phyloP scores from a whole-genome alignment of 2,797 vertebrate genomes.

The Sebastes diploproa region DNA sequence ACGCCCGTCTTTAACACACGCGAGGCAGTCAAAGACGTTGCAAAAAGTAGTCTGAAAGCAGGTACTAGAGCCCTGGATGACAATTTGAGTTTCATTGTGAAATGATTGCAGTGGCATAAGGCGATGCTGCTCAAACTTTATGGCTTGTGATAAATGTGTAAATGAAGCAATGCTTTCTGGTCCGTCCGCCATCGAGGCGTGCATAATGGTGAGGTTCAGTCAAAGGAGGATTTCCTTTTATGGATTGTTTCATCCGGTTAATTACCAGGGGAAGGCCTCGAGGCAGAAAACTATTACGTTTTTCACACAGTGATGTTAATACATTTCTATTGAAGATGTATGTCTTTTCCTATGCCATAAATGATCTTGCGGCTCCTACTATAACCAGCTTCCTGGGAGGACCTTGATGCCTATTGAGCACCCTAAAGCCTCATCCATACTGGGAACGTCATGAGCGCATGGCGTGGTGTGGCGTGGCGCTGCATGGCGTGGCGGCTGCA shows the following conservation, averaged over 20 bases:
- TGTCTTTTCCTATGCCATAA: background rate
- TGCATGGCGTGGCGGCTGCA: too few relatives aligned
- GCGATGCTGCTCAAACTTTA: conserved; percentile 23
- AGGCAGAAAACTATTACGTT: conserved; percentile 42
- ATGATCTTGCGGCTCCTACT: background rate
- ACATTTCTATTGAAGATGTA: conserved; percentile 14
- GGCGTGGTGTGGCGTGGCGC: too few relatives aligned
- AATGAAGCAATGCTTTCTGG: conserved; percentile 27
- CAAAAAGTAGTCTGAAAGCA: background rate
- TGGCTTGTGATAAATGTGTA: conserved; percentile 31
- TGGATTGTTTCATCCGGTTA: conserved; percentile 43
- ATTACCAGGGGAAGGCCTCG: conserved; percentile 37
- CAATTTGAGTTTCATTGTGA: conserved; percentile 10
- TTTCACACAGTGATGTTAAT: conserved; percentile 27
- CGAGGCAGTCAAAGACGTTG: background rate
- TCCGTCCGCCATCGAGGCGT: conserved; percentile 12
- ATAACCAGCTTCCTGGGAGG: background rate
- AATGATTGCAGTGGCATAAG: conserved; percentile 9
- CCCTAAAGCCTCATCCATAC: too few relatives aligned
- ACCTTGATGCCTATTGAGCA: background rate
- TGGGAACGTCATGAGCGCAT: too few relatives aligned
- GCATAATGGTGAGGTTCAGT: conserved; percentile 42
- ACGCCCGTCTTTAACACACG: background rate
- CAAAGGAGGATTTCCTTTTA: conserved; percentile 43
- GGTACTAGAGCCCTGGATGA: background rate